Evolutionary conservation across 1,140 invertebrate species (phyloP).

Genomic region (Phymorhynchus buccinoides): DNA sequence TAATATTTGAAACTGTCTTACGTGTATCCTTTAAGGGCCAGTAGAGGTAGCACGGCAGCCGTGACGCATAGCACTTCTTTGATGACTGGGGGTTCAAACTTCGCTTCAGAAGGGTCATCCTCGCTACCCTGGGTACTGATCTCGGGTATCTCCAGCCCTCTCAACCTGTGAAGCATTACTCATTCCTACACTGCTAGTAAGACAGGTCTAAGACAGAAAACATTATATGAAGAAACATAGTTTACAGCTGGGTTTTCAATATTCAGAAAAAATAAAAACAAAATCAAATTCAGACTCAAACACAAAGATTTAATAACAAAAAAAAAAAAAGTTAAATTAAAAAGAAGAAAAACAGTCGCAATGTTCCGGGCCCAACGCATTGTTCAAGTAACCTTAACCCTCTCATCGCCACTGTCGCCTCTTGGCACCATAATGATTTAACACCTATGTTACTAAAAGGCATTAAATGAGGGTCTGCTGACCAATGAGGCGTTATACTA

Average conservation of each 20-base stretch:
- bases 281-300: conserved; percentile 46
- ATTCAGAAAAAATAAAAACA: background rate
- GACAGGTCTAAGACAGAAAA: background rate
- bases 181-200: background rate
- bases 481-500: too few relatives aligned
- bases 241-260: background rate
- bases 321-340: background rate
- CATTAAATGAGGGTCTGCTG: too few relatives aligned
- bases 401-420: too few relatives aligned
- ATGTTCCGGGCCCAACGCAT: too few relatives aligned
- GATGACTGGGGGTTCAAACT: conserved; percentile 76
- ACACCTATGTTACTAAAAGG: too few relatives aligned
- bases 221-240: background rate
- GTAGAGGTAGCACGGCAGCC: conserved; percentile 79
- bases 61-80: conserved; percentile 83
- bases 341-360: background rate
- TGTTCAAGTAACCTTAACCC: too few relatives aligned
- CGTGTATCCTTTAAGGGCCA: conserved; percentile 71
- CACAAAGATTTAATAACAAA: background rate
- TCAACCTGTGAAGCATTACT: background rate
- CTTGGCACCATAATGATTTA: too few relatives aligned
- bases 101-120: conserved; percentile 50
- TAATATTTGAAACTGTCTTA: background rate
- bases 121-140: conserved; percentile 27
- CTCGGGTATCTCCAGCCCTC: conserved; percentile 21